These are phyloP conservation scores for Glyphotaelius pellucidus DNA, from an alignment of 2,888 invertebrate genomes.

Conservation along the genomic window DNA sequence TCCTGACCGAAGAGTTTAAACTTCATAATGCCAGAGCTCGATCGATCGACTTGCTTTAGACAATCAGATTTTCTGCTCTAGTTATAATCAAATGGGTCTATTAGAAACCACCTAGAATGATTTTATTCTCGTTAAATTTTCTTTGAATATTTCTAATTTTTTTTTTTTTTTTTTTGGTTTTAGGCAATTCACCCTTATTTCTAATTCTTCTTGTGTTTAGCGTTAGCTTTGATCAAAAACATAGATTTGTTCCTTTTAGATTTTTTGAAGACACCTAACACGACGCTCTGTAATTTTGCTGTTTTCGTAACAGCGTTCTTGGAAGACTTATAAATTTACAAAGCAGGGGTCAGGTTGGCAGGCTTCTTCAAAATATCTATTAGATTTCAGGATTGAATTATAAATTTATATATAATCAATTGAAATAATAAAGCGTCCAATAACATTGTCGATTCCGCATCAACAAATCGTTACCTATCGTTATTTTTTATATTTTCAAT, in stretches of 20 bases:
- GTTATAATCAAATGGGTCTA: not conserved
- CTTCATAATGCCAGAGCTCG: too few species aligned
- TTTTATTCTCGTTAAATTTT: not conserved
- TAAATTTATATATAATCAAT: not conserved
- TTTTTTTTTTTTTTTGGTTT: too few species aligned
- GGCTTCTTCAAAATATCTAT: too few species aligned
- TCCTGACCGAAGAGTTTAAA: too few species aligned
- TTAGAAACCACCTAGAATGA: not conserved
- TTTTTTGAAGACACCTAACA: too few species aligned
- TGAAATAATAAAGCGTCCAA: not conserved
- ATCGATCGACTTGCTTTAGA: too few species aligned
- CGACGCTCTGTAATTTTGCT: too few species aligned
- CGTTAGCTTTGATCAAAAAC: not conserved
- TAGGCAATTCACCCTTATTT: not conserved
- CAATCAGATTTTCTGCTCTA: not conserved
- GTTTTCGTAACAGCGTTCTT: too few species aligned
- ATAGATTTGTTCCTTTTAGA: too few species aligned
- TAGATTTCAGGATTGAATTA: too few species aligned
- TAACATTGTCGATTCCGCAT: not conserved
- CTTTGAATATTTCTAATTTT: not conserved
- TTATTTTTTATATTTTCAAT: conserved; percentile 13
- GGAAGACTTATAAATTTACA: too few species aligned
- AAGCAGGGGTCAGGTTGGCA: too few species aligned
- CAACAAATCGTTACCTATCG: conserved; percentile 11
- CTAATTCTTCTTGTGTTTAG: not conserved